Conservation (phyloP, 1,140 invertebrate species). For the Microvelia longipes region DNA sequence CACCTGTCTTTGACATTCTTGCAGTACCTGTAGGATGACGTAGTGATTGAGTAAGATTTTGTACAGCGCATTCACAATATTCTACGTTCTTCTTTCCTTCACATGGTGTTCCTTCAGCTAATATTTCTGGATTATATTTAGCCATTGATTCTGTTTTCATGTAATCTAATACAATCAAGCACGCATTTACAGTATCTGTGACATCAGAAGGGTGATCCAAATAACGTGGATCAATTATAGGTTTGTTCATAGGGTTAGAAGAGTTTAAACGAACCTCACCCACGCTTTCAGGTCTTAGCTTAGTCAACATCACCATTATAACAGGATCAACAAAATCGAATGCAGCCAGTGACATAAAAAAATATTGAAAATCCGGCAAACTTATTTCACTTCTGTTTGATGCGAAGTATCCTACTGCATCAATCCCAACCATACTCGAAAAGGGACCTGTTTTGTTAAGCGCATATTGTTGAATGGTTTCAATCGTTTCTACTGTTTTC, state of each 20-base stretch:
- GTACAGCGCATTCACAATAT: too few relatives aligned
- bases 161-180: background rate
- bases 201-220: background rate
- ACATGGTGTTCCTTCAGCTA: too few relatives aligned
- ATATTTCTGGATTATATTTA: background rate
- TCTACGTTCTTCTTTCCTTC: too few relatives aligned
- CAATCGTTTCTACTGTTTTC: constrained; percentile 7
- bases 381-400: constrained; percentile 36
- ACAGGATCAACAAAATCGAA: constrained; percentile 25
- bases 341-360: constrained; percentile 32
- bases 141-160: background rate
- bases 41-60: too few relatives aligned
- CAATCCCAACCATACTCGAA: constrained; percentile 34
- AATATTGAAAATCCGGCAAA: constrained; percentile 47
- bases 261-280: background rate
- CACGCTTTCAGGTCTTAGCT: constrained; percentile 1
- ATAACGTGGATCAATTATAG: constrained; percentile 9
- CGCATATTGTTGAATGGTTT: constrained; percentile 8
- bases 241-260: background rate
- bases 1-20: too few relatives aligned
- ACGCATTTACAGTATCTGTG: background rate
- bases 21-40: too few relatives aligned
- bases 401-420: constrained; percentile 46
- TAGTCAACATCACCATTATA: background rate
- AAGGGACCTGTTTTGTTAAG: constrained; percentile 22